Base-by-base conservation (phyloP, 2,888 invertebrate genomes). In the Acronicta alni region DNA sequence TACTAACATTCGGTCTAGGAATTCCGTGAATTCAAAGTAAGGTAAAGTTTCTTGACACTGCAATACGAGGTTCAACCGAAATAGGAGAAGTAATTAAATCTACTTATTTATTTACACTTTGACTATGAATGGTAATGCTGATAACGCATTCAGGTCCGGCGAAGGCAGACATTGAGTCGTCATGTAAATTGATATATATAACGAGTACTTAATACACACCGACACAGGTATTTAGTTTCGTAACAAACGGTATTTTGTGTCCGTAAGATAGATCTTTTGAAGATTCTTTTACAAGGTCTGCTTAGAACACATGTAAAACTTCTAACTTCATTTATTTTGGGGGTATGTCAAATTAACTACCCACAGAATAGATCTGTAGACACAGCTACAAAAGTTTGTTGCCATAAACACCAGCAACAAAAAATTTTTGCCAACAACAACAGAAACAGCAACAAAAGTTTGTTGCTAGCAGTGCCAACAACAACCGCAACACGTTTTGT, bases 111-210 rank as follows among this genome's bases (percentile, higher is more conserved):
- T 69, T 37, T 30, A 57, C 32, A 42, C 2, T 52, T 54, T 48
- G 58, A 58, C 51, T 55, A 69, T 52, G 52, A 69, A 69, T 42
- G 59, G n/a, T 30, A 55, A 10, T 42, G 68, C 66, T 67, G 69
- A 69, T 55, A 54, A 41, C 26, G 62, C 52, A 68, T 12, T 23
- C 30, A 3, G 17, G 39, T 26, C 38, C 30, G 51, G 10, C 20
- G 32, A 14, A n/a, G 47, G 41, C 7, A 67, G 67, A 67, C 67
- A 58, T 54, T 6, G 20, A 37, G 67, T 64, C 67, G 67, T 42
- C 69, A 58, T 30, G 17, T 44, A 35, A 41, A 44, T 17, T 47
- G 55, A 61, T 32, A 62, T n/a, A n/a, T 35, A 35, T 35, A n/a
- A n/a, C n/a, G n/a, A 30, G 10, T 30, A 12, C 12, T 35, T n/a